A percentile compares a stretch with the other conserved stretches of the same genome.
Conservation (phyloP, 1,140 invertebrate species). For the Danaus plexippus region DNA sequence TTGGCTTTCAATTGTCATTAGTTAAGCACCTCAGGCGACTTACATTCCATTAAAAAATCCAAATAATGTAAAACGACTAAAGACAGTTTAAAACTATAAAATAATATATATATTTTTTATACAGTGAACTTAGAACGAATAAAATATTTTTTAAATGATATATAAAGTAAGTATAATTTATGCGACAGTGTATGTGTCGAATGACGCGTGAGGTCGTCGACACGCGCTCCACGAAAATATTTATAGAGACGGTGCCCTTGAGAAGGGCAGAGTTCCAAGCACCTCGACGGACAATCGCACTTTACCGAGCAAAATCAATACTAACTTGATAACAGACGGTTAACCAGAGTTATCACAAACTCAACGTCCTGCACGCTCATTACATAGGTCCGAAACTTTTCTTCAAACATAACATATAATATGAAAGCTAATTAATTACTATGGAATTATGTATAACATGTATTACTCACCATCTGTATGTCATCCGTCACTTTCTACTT, state of each 20-base stretch:
- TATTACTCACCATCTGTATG: too few species aligned
- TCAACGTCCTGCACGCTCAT: background rate
- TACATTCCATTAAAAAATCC: too few species aligned
- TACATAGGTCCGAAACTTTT: too few species aligned
- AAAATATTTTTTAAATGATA: too few species aligned
- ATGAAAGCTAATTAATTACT: too few species aligned
- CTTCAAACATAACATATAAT: too few species aligned
- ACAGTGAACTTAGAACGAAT: too few species aligned
- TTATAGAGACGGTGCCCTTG: constrained; percentile 39
- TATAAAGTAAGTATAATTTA: background rate
- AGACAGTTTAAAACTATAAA: background rate
- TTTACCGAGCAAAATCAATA: background rate
- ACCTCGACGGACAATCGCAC: constrained; percentile 3
- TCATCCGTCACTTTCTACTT: too few species aligned
- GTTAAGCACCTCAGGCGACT: too few species aligned
- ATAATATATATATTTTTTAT: background rate
- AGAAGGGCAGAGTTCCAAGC: constrained; percentile 32
- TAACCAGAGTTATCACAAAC: background rate
- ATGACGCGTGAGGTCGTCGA: constrained; percentile 24
- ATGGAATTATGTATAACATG: too few species aligned
- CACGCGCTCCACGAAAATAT: constrained; percentile 27
- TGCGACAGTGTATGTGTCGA: background rate
- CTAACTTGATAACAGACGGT: background rate
- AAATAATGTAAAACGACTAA: background rate
- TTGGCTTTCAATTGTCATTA: too few species aligned